phyloP scores from a whole-genome alignment of 2,888 invertebrate species.

The Rotaria socialis region DNA sequence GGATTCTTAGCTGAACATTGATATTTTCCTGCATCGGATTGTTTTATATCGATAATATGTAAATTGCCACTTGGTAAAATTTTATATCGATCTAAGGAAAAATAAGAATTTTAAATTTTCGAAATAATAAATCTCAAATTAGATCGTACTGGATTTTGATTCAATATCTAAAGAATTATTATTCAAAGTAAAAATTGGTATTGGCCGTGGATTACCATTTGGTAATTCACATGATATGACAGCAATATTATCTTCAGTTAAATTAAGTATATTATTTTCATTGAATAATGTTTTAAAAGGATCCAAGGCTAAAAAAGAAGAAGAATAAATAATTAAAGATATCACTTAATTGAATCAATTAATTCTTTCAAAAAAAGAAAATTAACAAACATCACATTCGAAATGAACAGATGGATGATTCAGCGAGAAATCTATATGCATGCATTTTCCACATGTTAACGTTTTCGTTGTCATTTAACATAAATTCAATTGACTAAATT shows the following conservation, averaged over 20 bases:
- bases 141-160: background rate
- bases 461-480: background rate
- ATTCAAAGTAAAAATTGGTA: conserved; percentile 25
- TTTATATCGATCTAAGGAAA: conserved; percentile 41
- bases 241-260: conserved; percentile 47
- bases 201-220: conserved; percentile 42
- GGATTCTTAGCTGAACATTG: conserved; percentile 47
- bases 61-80: conserved; percentile 48
- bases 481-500: background rate
- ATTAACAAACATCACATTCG: background rate
- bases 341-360: background rate
- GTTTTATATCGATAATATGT: conserved; percentile 47
- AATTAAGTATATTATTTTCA: conserved; percentile 17
- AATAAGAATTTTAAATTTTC: background rate
- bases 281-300: conserved; percentile 10
- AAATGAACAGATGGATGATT: conserved; percentile 18
- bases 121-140: background rate
- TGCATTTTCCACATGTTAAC: conserved; percentile 7
- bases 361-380: conserved; percentile 18
- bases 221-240: conserved; percentile 47
- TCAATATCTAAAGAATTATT: background rate
- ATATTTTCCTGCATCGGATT: conserved; percentile 48
- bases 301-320: conserved; percentile 25
- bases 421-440: background rate
- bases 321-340: background rate